Evolutionary conservation across 1,140 invertebrate genomes (phyloP).

Genomic region (Catajapyx aquilonaris): DNA sequence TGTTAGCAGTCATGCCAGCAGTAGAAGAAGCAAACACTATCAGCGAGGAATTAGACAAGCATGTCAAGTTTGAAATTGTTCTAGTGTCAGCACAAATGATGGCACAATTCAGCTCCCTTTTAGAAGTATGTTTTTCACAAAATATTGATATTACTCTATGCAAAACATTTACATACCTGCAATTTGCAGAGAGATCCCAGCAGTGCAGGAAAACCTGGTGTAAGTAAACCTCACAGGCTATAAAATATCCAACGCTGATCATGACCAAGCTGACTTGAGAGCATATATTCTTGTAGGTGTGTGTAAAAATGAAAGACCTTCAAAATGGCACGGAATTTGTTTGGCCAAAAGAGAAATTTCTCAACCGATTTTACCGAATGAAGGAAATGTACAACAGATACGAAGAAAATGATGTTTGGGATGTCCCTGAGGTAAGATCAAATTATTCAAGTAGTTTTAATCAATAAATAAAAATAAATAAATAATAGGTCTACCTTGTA

Average conservation of each 20-base stretch:
- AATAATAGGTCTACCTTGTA: not conserved
- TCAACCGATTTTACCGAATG: slow-evolving; percentile 35
- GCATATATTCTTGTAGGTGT: slow-evolving; percentile 18
- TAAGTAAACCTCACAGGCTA: slow-evolving; percentile 11
- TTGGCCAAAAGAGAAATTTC: slow-evolving; percentile 33
- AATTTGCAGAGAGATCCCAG: too few species aligned
- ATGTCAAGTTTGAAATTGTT: slow-evolving; percentile 33
- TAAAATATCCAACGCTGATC: not conserved
- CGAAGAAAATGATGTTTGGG: slow-evolving; percentile 28
- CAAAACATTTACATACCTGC: too few species aligned
- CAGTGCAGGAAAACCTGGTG: slow-evolving; percentile 25
- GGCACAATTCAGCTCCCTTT: too few species aligned
- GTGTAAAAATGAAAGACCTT: slow-evolving; percentile 30
- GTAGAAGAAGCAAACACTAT: slow-evolving; percentile 37
- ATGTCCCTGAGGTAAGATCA: slow-evolving; percentile 25
- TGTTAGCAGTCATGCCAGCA: slow-evolving; percentile 31
- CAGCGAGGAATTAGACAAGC: slow-evolving; percentile 32
- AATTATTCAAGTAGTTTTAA: slow-evolving; percentile 1
- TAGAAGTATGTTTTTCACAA: too few species aligned
- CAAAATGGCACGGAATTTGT: slow-evolving; percentile 32
- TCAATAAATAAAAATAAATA: not conserved
- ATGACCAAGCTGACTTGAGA: not conserved
- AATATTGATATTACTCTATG: too few species aligned
- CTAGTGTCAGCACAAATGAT: slow-evolving; percentile 32
- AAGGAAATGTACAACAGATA: slow-evolving; percentile 38